Evolutionary conservation across 2,113 vertebrate genomes (phyloP), one percentile per base, ranked within the genome.

Genomic region (Perca schrenkii): DNA sequence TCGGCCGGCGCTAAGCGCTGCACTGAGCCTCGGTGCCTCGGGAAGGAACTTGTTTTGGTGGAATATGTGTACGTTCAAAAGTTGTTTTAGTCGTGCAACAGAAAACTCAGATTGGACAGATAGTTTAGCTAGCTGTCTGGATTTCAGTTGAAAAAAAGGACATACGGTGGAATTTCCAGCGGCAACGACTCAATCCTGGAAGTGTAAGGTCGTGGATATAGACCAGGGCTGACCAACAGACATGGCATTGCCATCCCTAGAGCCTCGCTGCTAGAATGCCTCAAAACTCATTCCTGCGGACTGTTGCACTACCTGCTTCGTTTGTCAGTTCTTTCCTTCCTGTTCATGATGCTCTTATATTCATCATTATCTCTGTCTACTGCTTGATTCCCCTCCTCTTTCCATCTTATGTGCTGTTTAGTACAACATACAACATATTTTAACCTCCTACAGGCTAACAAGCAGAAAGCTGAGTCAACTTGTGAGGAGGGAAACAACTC

Each of bases 401-500:
- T 75, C n/a, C 31, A 31, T 77, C 8, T 22, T 43, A 43, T 43
- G 40, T 43, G 60, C 58, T 36, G 11, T 67, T 43, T 36, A 74
- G 60, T 53, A 47, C 63, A 65, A 28, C 22, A 19, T 19, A 31
- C 16, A 61, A 31, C 16, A 17, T 16, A 61, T 19, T 75, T 72
- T 12, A 53, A 52, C 67, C 17, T 58, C 52, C 68, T 64, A 11
- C 53, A 22, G 69, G 65, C 52, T 25, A 43, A 65, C 13, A 58
- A 57, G 47, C 31, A 74, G 25, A 70, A 71, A 54, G 80, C 73
- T 40, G 56, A 74, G 68, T 69, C 57, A 61, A 57, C 46, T 43
- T 46, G 34, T 57, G 22, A 63, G 46, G 17, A 64, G n/a, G 61
- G 28, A 67, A 72, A 76, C 47, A 53, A 17, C 60, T 52, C 54